A percentile compares a stretch with the other conserved stretches of the same genome.
Conservation (phyloP, 2,888 invertebrate species). For the Drosophila mettleri region DNA sequence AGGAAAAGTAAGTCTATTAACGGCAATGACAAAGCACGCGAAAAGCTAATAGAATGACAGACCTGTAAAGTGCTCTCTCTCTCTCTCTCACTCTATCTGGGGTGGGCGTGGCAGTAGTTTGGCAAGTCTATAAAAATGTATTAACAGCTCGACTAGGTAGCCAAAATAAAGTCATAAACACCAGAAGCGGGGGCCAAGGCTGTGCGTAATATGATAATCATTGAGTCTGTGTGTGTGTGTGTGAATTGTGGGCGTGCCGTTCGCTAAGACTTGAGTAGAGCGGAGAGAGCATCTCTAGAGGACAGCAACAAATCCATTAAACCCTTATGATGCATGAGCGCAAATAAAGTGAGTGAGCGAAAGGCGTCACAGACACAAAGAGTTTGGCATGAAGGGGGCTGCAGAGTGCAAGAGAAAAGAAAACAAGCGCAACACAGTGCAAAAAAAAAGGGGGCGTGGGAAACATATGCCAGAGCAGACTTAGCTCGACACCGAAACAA, state of each 20-base stretch:
- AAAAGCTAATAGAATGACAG: slow-evolving; percentile 80
- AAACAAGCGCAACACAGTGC: slow-evolving; percentile 31
- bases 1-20: slow-evolving; percentile 78
- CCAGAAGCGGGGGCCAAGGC: slow-evolving; percentile 29
- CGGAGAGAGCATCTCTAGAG: slow-evolving; percentile 24
- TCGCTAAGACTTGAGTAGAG: slow-evolving; percentile 26
- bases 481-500: slow-evolving; percentile 35
- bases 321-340: slow-evolving; percentile 80
- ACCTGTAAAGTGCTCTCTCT: slow-evolving; percentile 58
- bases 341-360: slow-evolving; percentile 78
- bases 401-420: slow-evolving; percentile 9
- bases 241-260: slow-evolving; percentile 57
- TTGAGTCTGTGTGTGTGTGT: slow-evolving; percentile 64
- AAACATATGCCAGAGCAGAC: slow-evolving; percentile 67
- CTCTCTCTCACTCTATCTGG: not conserved
- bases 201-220: slow-evolving; percentile 80
- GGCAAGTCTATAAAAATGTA: slow-evolving; percentile 77
- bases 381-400: slow-evolving; percentile 5
- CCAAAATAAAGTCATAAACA: slow-evolving; percentile 79
- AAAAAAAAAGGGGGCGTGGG: slow-evolving; percentile 47
- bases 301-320: slow-evolving; percentile 74
- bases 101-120: slow-evolving; percentile 61
- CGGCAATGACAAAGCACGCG: slow-evolving; percentile 80
- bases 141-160: slow-evolving; percentile 69
- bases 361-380: slow-evolving; percentile 70